phyloP scores from a whole-genome alignment of 2,797 vertebrate species.

The Melanotaenia nigrans region DNA sequence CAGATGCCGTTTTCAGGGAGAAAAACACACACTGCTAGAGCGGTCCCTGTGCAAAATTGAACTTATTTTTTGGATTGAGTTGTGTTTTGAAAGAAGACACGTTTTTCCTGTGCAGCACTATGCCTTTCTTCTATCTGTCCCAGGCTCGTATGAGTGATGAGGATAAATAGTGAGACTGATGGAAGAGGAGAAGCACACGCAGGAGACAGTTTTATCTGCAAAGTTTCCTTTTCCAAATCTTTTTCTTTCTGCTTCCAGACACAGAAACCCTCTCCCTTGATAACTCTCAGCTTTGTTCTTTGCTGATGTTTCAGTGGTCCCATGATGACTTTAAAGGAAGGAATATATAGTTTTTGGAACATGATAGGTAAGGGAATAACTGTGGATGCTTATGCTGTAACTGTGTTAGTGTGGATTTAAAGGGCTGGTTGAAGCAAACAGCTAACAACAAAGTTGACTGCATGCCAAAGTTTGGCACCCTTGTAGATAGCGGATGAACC shows the following conservation, averaged over 20 bases:
- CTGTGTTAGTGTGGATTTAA: background rate
- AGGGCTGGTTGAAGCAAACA: background rate
- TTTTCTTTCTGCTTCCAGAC: constrained; percentile 34
- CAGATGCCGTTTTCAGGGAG: constrained; percentile 35
- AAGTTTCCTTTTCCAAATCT: constrained; percentile 31
- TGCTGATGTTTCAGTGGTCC: constrained; percentile 6
- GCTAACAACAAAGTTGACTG: background rate
- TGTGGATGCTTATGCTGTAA: background rate
- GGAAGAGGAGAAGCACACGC: constrained; percentile 34
- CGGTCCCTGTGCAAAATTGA: constrained; percentile 26
- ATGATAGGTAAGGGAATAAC: background rate
- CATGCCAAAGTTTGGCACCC: background rate
- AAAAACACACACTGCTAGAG: constrained; percentile 2
- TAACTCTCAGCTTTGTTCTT: constrained; percentile 42
- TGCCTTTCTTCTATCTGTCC: constrained; percentile 31
- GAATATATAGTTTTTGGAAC: background rate
- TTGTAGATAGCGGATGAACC: background rate
- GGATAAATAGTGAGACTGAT: constrained; percentile 48
- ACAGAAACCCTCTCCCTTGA: constrained; percentile 24
- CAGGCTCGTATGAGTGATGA: constrained; percentile 50
- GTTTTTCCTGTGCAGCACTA: constrained; percentile 8
- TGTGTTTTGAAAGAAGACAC: constrained; percentile 25
- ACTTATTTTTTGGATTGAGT: constrained; percentile 30
- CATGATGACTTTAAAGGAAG: constrained; percentile 6
- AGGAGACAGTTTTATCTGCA: constrained; percentile 38